phyloP scores from a whole-genome alignment of 2,113 vertebrate genomes.

The Pelusios castaneus region DNA sequence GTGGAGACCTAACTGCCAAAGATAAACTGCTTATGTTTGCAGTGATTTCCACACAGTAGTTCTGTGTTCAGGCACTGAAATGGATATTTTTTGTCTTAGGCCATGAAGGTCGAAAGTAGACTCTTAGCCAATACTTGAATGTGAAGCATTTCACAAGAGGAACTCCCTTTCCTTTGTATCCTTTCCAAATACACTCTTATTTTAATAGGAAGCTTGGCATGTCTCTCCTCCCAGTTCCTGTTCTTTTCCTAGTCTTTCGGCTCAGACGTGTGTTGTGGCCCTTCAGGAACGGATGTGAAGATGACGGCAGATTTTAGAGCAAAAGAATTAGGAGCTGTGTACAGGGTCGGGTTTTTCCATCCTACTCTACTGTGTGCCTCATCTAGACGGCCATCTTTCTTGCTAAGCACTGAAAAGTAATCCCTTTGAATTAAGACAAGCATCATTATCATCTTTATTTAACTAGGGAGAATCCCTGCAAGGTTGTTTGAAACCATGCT shows the following conservation, averaged over 20 bases:
- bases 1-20: neutral
- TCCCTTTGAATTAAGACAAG: neutral
- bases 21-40: slow-evolving; percentile 26
- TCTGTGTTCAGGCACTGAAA: slow-evolving; percentile 32
- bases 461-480: neutral
- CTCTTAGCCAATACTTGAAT: neutral
- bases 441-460: neutral
- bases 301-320: neutral
- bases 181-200: neutral
- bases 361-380: neutral
- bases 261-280: neutral
- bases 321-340: neutral
- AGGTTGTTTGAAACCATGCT: too few species aligned
- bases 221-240: neutral
- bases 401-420: neutral
- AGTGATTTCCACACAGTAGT: slow-evolving; percentile 23
- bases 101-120: slow-evolving; percentile 5
- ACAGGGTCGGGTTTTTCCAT: neutral
- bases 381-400: neutral
- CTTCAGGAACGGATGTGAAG: neutral
- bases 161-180: rapidly evolving
- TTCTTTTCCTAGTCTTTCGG: neutral
- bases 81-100: slow-evolving; percentile 20
- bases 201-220: neutral
- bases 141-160: neutral